Conservation (phyloP, 2,888 invertebrate genomes). For the Chironomus tentans region DNA sequence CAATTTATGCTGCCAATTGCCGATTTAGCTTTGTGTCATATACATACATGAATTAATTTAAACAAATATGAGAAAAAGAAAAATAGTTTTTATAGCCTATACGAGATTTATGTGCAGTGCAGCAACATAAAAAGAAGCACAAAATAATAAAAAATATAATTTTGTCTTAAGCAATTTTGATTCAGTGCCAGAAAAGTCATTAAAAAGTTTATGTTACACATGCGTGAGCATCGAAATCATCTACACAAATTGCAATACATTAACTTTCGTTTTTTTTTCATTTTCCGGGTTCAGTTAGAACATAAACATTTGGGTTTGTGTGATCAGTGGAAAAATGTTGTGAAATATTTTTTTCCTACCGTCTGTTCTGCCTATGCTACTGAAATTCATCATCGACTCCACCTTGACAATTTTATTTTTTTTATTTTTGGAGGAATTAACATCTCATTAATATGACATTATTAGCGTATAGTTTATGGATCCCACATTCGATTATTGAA, state of each 20-base stretch:
- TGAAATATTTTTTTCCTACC: neutral
- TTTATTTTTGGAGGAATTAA: slow-evolving; percentile 12
- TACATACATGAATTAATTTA: neutral
- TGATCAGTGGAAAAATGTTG: neutral
- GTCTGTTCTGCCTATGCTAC: neutral
- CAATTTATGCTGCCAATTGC: slow-evolving; percentile 5
- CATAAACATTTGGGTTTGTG: neutral
- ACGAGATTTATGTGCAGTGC: neutral
- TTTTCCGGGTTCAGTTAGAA: neutral
- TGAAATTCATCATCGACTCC: neutral
- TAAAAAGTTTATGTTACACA: neutral
- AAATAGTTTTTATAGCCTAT: neutral
- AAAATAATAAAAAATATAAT: neutral
- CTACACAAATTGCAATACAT: neutral
- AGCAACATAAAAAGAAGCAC: neutral
- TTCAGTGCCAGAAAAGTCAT: neutral
- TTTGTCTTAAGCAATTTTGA: neutral
- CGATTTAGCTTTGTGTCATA: neutral
- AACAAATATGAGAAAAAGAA: no score
- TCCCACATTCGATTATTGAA: neutral
- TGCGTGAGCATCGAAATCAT: neutral
- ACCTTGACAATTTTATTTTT: neutral
- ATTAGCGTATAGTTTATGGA: neutral
- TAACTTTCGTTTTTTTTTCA: neutral
- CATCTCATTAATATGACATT: slow-evolving; percentile 24